These are phyloP conservation scores for Isaurus tuberculatus DNA, from an alignment of 92 coral and sea anemone genomes.

Conservation along the genomic window DNA sequence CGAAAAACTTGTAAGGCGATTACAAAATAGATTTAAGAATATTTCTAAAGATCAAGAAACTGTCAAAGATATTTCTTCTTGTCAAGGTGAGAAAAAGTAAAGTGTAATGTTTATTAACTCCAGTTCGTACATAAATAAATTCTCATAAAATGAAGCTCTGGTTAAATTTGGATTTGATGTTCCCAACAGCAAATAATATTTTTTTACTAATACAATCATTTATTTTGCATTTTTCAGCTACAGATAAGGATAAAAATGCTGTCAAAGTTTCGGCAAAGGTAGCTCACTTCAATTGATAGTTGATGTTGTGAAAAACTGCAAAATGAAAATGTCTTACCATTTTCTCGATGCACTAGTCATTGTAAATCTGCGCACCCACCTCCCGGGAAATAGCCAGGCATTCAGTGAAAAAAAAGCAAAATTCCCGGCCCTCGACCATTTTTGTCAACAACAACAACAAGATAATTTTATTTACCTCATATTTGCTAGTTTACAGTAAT, in stretches of 20 bases:
- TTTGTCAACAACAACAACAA: too few relatives aligned
- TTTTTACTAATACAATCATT: neutral
- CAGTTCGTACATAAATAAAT: neutral
- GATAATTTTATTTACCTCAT: too few relatives aligned
- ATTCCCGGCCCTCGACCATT: too few relatives aligned
- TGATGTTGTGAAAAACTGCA: too few relatives aligned
- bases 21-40: conserved; percentile 65
- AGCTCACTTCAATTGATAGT: neutral
- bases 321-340: too few relatives aligned
- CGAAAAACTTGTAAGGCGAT: conserved; percentile 70
- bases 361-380: too few relatives aligned
- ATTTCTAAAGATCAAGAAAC: conserved; percentile 22
- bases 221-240: neutral
- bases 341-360: too few relatives aligned
- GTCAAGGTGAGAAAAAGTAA: conserved; percentile 11
- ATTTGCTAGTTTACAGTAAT: too few relatives aligned
- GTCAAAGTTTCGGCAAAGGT: neutral
- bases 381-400: too few relatives aligned
- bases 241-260: neutral
- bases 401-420: too few relatives aligned
- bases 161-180: neutral
- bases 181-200: too few relatives aligned
- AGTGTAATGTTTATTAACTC: neutral
- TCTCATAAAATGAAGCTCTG: too few relatives aligned
- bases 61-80: neutral